These are phyloP conservation scores for Colletes gigas DNA, from an alignment of 1,140 invertebrate species.

Conservation along the genomic window DNA sequence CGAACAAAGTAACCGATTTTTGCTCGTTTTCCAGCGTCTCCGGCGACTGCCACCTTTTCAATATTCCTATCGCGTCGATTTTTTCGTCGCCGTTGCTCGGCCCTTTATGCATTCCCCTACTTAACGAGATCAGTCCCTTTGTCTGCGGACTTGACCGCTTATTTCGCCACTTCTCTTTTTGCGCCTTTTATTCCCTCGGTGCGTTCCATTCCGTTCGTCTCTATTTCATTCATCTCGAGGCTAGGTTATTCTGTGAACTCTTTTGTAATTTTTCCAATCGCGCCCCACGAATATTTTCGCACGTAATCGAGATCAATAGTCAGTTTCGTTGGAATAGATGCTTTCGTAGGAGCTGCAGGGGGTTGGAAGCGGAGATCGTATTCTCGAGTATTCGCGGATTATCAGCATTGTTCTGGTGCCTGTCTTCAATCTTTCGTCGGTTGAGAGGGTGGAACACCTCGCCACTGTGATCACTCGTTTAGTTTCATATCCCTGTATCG, in stretches of 20 bases:
- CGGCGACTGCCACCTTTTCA: not conserved
- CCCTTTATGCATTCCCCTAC: not conserved
- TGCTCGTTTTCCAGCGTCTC: not conserved
- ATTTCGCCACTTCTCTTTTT: not conserved
- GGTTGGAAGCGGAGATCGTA: slow-evolving; percentile 38
- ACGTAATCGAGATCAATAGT: not conserved
- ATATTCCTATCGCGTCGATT: not conserved
- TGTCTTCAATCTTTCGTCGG: slow-evolving; percentile 49
- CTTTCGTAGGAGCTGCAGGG: slow-evolving; percentile 17
- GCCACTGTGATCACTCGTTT: slow-evolving; percentile 61
- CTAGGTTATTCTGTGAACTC: no score
- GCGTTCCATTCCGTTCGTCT: not conserved
- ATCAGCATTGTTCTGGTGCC: slow-evolving; percentile 69
- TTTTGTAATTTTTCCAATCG: not conserved
- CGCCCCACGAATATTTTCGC: not conserved
- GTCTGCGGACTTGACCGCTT: not conserved
- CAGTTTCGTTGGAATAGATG: not conserved
- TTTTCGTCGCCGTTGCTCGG: not conserved
- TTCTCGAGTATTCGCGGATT: slow-evolving; percentile 53
- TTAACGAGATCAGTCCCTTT: not conserved
- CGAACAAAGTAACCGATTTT: not conserved
- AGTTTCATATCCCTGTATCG: slow-evolving; percentile 20
- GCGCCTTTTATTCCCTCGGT: not conserved
- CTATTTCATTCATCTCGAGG: not conserved
- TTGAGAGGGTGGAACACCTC: slow-evolving; percentile 49